Evolutionary conservation across 2,113 vertebrate genomes (phyloP).

Genomic region (Pycnonotus jocosus): DNA sequence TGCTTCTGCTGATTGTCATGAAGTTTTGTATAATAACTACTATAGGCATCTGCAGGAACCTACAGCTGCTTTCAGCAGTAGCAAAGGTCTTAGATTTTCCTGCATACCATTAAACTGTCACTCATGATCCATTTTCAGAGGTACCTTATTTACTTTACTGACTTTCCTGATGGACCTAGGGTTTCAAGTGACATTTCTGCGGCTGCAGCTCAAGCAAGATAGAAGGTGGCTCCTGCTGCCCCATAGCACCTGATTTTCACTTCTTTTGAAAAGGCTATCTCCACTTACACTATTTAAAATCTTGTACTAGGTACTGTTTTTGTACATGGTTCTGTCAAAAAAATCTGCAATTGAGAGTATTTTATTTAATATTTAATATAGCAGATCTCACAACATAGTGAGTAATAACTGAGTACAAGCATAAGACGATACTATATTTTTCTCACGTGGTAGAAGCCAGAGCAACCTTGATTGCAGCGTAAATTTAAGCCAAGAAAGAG

Average conservation of each 20-base stretch:
- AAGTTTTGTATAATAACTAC: not conserved
- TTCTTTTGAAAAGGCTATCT: not conserved
- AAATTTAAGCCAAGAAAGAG: not conserved
- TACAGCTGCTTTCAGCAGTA: not conserved
- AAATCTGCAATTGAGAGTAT: not conserved
- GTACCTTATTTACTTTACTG: not conserved
- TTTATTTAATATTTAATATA: not conserved
- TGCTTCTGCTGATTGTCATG: not conserved
- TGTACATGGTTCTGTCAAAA: not conserved
- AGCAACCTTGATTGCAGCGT: not conserved
- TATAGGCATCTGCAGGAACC: not conserved
- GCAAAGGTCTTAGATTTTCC: not conserved
- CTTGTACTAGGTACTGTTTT: not conserved
- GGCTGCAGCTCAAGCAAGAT: rapidly evolving
- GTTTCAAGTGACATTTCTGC: not conserved
- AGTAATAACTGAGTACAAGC: not conserved
- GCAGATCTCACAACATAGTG: not conserved
- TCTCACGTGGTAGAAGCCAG: not conserved
- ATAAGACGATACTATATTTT: not conserved
- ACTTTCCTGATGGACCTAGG: not conserved
- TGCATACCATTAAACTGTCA: not conserved
- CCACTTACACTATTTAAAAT: not conserved
- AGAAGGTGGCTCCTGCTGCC: not conserved
- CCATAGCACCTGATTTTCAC: not conserved
- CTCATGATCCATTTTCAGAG: not conserved